A percentile compares a stretch with the other conserved stretches of the same genome.
phyloP scores from a whole-genome alignment of 2,888 invertebrate genomes.

The Ochropacha duplaris region DNA sequence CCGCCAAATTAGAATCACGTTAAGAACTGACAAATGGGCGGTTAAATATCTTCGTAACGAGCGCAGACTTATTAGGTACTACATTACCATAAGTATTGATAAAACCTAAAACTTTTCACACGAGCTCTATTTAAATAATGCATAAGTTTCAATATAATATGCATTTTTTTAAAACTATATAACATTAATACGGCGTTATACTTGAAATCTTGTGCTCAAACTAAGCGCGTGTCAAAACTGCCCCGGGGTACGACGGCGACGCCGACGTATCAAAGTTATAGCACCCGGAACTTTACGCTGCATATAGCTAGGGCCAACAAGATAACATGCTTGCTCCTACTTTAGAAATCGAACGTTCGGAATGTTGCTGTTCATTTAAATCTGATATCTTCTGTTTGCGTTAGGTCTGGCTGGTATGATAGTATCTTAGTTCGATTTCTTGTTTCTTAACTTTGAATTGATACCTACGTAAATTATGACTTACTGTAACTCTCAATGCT shows the following conservation, averaged over 20 bases:
- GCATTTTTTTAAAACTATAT: not conserved
- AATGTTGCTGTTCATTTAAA: not conserved
- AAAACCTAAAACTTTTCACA: too few species aligned
- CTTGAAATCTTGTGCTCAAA: conserved; percentile 29
- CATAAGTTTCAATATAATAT: not conserved
- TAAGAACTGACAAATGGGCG: not conserved
- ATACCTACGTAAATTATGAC: too few species aligned
- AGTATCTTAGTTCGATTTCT: too few species aligned
- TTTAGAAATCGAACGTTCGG: not conserved
- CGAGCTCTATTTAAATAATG: not conserved
- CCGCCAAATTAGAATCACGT: not conserved
- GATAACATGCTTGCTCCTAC: conserved; percentile 3
- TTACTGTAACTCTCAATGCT: too few species aligned
- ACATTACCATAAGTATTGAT: too few species aligned
- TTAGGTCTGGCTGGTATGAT: not conserved
- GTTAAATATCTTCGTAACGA: not conserved
- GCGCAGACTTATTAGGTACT: too few species aligned
- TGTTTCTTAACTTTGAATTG: too few species aligned
- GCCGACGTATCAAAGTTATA: conserved; percentile 34
- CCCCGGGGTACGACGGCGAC: conserved; percentile 23
- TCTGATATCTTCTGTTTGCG: not conserved
- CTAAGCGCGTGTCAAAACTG: conserved; percentile 30
- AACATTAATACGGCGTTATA: conserved; percentile 13
- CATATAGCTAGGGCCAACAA: conserved; percentile 10
- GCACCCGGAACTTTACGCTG: conserved; percentile 30